phyloP scores from a whole-genome alignment of 2,113 vertebrate genomes.

The Benitochromis conjunctus region DNA sequence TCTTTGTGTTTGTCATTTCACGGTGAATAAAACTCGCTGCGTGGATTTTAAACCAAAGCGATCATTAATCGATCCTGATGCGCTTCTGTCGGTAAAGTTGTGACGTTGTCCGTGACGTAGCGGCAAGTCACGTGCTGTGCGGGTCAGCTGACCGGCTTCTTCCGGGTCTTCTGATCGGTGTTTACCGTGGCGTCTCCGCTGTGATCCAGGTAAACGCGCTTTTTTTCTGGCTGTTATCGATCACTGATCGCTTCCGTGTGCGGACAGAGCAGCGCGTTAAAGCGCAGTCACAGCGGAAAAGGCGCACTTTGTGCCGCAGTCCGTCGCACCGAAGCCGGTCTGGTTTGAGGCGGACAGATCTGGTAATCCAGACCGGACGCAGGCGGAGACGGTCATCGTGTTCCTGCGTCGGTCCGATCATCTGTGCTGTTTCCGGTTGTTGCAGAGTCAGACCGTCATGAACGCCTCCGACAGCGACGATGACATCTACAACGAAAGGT shows the following conservation, averaged over 20 bases:
- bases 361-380: not conserved
- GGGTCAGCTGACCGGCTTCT: constrained; percentile 36
- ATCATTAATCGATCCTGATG: too few relatives aligned
- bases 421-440: not conserved
- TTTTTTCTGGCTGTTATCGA: not conserved
- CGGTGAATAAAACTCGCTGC: too few relatives aligned
- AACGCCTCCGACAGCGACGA: constrained; percentile 90
- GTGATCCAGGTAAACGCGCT: not conserved
- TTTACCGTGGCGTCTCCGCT: not conserved
- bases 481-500: constrained; percentile 87
- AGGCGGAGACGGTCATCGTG: not conserved
- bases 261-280: not conserved
- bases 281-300: not conserved
- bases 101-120: not conserved
- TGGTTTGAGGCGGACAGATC: not conserved
- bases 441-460: constrained; percentile 64
- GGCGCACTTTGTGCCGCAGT: not conserved
- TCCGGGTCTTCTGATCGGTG: constrained; percentile 15
- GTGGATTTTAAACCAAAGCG: too few relatives aligned
- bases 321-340: not conserved
- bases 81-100: not conserved
- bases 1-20: too few relatives aligned
- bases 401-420: not conserved
- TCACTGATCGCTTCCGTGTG: not conserved
- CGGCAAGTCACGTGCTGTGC: not conserved